Conservation (phyloP, 1,140 invertebrate genomes). For the Solenopsis fugax region DNA sequence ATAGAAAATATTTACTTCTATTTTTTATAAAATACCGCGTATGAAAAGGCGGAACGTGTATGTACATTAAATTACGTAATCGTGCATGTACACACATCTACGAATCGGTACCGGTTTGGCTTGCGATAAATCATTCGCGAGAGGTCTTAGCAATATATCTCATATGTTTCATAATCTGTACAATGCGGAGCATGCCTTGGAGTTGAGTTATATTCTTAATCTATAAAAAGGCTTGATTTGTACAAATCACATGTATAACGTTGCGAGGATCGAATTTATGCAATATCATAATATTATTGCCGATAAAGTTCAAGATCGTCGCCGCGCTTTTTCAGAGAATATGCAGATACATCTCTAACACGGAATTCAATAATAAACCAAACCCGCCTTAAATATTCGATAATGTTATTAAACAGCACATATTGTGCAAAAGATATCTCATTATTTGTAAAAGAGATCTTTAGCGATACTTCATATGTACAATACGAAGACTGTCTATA, state of each 20-base stretch:
- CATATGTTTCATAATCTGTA: not conserved
- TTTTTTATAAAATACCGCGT: slow-evolving; percentile 55
- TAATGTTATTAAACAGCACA: slow-evolving; percentile 90
- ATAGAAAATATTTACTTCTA: slow-evolving; percentile 43
- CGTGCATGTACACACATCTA: slow-evolving; percentile 3
- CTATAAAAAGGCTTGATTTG: slow-evolving; percentile 51
- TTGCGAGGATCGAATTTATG: slow-evolving; percentile 24
- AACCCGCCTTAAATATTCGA: slow-evolving; percentile 93
- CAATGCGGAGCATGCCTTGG: not conserved
- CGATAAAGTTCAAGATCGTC: slow-evolving; percentile 90
- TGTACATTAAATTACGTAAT: slow-evolving; percentile 32
- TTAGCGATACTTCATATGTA: slow-evolving; percentile 15
- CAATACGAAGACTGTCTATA: not conserved
- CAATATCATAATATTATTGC: slow-evolving; percentile 82
- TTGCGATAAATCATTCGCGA: not conserved
- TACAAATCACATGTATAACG: slow-evolving; percentile 18
- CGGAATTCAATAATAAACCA: slow-evolving; percentile 93
- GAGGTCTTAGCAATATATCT: slow-evolving; percentile 11
- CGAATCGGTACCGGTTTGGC: slow-evolving; percentile 2
- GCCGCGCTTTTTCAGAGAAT: slow-evolving; percentile 89
- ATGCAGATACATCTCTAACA: slow-evolving; percentile 93
- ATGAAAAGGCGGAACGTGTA: slow-evolving; percentile 43
- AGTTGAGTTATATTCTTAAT: slow-evolving; percentile 4
- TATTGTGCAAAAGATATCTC: not conserved
- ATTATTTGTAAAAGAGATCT: not conserved